Percentiles rank a stretch among this genome's conserved stretches.
Conservation (phyloP, 2,797 vertebrate species). For the Chelidonichthys spinosus region DNA sequence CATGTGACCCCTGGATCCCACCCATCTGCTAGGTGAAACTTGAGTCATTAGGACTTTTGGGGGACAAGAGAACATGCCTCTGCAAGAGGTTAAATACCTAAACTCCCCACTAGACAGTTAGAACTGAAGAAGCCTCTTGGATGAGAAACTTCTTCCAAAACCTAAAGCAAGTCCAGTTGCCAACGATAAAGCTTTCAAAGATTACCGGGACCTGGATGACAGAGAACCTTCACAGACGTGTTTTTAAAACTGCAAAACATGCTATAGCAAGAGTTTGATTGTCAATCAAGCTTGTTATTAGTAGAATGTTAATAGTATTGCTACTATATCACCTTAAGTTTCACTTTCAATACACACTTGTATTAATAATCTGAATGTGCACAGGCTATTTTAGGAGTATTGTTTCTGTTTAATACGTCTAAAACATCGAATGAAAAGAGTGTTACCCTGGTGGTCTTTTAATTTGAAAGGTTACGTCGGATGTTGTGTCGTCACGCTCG, state of each 20-base stretch:
- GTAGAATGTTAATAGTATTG: background rate
- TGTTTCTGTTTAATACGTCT: background rate
- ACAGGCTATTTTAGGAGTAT: background rate
- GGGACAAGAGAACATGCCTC: no score
- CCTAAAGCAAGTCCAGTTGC: no score
- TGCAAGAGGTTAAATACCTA: no score
- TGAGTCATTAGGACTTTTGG: no score
- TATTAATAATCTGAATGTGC: background rate
- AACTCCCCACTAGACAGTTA: no score
- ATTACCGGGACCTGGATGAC: no score
- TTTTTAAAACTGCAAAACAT: background rate
- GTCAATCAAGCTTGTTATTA: background rate
- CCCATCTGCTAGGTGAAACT: no score
- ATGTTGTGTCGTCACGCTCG: background rate
- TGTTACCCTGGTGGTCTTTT: slow-evolving; percentile 18
- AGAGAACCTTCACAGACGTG: background rate
- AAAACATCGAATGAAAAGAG: background rate
- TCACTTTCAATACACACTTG: background rate
- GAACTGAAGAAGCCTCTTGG: no score
- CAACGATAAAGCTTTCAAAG: no score
- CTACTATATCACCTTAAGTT: background rate
- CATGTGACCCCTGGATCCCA: no score
- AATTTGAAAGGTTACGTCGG: slow-evolving; percentile 41
- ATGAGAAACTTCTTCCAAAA: no score
- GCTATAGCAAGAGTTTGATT: background rate